Evolutionary conservation across 2,113 vertebrate genomes (phyloP).

Genomic region (Tragelaphus buxtoni): DNA sequence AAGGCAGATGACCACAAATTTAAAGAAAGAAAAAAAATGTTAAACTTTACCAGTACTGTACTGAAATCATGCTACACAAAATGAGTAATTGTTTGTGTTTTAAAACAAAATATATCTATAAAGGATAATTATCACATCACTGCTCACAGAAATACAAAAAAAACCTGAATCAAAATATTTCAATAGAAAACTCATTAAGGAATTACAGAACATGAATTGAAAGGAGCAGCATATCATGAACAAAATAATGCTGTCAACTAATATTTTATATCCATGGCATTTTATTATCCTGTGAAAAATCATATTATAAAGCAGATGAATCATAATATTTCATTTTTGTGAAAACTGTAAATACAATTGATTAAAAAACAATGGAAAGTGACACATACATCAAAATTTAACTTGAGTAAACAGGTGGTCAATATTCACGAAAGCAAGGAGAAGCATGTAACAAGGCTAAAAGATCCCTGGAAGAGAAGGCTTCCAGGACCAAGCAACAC

Average conservation of each 20-base stretch:
- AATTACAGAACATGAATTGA: neutral
- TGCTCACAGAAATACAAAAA: neutral
- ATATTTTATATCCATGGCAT: neutral
- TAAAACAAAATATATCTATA: neutral
- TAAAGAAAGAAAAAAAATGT: neutral
- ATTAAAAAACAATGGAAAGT: neutral
- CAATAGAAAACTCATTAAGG: neutral
- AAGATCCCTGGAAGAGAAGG: neutral
- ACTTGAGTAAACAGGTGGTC: neutral
- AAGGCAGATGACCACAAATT: neutral
- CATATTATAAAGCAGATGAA: neutral
- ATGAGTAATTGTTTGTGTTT: neutral
- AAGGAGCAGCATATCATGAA: neutral
- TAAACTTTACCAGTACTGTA: neutral
- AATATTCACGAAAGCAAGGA: neutral
- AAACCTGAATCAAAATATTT: neutral
- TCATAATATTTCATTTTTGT: neutral
- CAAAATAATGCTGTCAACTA: neutral
- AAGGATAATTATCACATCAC: neutral
- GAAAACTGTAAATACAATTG: neutral
- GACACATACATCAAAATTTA: neutral
- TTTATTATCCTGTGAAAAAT: neutral
- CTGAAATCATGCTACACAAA: neutral
- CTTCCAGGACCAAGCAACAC: neutral
- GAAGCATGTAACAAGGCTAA: neutral